Conservation (phyloP, 2,888 invertebrate species). For the Aethes cnicana region DNA sequence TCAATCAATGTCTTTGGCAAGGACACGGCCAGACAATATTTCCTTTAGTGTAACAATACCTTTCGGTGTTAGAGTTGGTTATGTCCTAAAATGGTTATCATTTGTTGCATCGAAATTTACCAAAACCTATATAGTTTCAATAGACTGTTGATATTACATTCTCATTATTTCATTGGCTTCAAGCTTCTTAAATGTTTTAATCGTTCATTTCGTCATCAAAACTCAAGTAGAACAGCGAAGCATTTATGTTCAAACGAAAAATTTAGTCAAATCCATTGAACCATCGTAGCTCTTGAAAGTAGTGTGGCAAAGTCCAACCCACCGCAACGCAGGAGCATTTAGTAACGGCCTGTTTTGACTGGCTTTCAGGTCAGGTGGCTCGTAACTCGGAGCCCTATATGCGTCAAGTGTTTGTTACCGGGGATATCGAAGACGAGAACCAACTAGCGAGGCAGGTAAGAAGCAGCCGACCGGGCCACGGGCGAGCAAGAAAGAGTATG, state of each 20-base stretch:
- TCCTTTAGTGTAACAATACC: no score
- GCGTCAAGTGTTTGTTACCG: constrained; percentile 94
- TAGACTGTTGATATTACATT: constrained; percentile 39
- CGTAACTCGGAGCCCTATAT: constrained; percentile 97
- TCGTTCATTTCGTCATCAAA: constrained; percentile 24
- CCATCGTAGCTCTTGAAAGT: constrained; percentile 17
- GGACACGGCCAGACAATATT: no score
- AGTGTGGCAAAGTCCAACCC: background rate
- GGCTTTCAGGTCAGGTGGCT: constrained; percentile 89
- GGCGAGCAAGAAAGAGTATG: constrained; percentile 52
- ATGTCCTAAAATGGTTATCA: no score
- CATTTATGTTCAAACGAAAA: constrained; percentile 34
- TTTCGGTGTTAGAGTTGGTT: no score
- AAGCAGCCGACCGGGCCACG: constrained; percentile 32
- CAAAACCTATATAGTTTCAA: no score
- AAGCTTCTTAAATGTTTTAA: constrained; percentile 36
- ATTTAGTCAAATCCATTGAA: constrained; percentile 7
- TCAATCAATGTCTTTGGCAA: no score
- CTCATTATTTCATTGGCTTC: constrained; percentile 31
- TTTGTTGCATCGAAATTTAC: no score
- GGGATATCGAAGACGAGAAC: constrained; percentile 83
- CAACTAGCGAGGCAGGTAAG: constrained; percentile 86
- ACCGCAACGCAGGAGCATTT: constrained; percentile 35
- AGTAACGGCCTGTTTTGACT: constrained; percentile 69
- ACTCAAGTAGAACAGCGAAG: constrained; percentile 24